Evolutionary conservation across 2,888 invertebrate genomes (phyloP), one percentile per base, ranked within the genome.

Genomic region (Andrena marginata): DNA sequence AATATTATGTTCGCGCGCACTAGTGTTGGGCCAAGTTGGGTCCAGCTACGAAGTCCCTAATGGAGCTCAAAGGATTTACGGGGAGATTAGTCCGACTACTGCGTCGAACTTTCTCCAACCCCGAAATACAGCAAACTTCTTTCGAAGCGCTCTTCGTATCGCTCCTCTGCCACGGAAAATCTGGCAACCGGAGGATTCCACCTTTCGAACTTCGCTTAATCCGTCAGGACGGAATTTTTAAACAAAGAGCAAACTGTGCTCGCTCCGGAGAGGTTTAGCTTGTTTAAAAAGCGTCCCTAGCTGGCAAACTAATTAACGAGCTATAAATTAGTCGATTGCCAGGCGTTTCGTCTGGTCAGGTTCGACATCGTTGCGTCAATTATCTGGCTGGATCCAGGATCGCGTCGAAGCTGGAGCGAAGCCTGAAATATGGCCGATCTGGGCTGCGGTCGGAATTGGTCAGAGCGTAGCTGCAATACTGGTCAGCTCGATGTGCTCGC

Each of bases 11-110:
- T 56, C 56, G 56, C 35, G 48, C 48, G 54, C 33, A 29, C 67
- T 35, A 16, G 63, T 65, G 73, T 49, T 68, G 31, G n/a, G 42
- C 16, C 33, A 56, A 82, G 73, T 70, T 64, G 20, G 56, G n/a
- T n/a, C 35, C 23, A 49, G 79, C 70, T 65, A 69, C 72, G 64
- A 75, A 84, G 78, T 79, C 74, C 60, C 83, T 85, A 83, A 86
- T 84, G 79, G 78, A 69, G 84, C 86, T 88, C 81, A 82, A 85
- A 82, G 88, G 85, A 88, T 88, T 82, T 77, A 69, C 60, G 51
- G 49, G 31, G 63, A 80, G 68, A 78, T 78, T 76, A 78, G 74
- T 60, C 35, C 63, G 74, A 77, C 62, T 63, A 35, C 49, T 64
- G 49, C 68, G 62, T 35, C 64, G 16, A 65, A 72, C 26, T 78